Evolutionary conservation across 2,888 invertebrate species (phyloP), one percentile per base, ranked within the genome.

Genomic region (Nemotelus pantherinus): DNA sequence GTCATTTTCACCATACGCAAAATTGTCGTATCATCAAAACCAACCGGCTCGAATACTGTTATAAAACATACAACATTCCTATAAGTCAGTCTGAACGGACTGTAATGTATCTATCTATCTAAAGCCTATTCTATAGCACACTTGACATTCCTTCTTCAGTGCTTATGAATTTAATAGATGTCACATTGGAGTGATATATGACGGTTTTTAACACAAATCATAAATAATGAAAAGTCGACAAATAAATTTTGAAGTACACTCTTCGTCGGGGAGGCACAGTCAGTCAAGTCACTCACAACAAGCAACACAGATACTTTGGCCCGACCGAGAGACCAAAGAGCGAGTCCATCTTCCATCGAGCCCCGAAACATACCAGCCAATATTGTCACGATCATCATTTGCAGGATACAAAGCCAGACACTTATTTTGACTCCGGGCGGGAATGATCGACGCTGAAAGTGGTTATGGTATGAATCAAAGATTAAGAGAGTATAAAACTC

Each of bases 111-210:
- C 68, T 68, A 25, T 25, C 25, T 25, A 25, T 25, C 25, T 6
- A 68, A 68, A 53, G 41, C 53, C 48, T 68, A 50, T 68, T 53
- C 10, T 58, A 72, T 47, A 72, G 45, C 25, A 72, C 72, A 72
- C 72, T 72, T 72, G 72, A 72, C 72, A 72, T 72, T 72, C 72
- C 72, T 72, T 72, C 72, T 72, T 45, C 58, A 72, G 72, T 47
- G 60, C 58, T 72, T 72, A 58, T 72, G 72, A 72, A 58, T 72
- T 72, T 72, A 72, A 72, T 72, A 60, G 72, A 72, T 48, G 72
- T 72, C 72, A 72, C 72, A 72, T 72, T 72, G 72, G 72, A 72
- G 72, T 72, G 72, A 72, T 72, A 72, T 72, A 72, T 72, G 72
- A 72, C 72, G 72, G 72, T 72, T 72, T 72, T 72, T 72, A 72